Evolutionary conservation across 2,113 vertebrate species (phyloP).

Genomic region (Cettia cetti): DNA sequence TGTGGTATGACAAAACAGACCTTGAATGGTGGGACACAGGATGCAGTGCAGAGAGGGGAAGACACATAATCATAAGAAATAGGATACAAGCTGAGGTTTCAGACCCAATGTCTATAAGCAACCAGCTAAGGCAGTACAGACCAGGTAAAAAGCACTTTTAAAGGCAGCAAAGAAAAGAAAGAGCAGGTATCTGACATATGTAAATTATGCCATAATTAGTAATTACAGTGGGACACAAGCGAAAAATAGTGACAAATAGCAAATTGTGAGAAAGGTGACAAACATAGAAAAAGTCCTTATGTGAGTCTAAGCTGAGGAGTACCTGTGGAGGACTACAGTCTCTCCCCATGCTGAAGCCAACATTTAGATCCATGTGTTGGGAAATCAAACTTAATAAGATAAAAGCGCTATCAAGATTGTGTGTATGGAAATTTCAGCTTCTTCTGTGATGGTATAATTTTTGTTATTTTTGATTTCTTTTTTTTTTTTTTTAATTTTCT

Average conservation of each 20-base stretch:
- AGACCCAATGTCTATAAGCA: neutral
- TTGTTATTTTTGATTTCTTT: neutral
- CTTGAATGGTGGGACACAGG: neutral
- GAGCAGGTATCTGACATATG: neutral
- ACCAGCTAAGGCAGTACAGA: neutral
- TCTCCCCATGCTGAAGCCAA: neutral
- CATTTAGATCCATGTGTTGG: neutral
- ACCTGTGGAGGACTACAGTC: neutral
- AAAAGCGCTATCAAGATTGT: neutral
- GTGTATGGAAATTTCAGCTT: neutral
- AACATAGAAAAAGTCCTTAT: neutral
- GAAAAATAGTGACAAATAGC: neutral
- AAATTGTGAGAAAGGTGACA: neutral
- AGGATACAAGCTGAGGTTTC: neutral
- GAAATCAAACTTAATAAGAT: neutral
- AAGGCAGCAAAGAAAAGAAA: neutral
- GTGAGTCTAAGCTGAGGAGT: neutral
- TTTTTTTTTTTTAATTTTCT: fast-evolving
- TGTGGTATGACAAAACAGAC: neutral
- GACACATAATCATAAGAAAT: neutral
- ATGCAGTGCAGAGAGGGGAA: neutral
- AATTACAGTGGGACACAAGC: neutral
- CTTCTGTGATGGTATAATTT: neutral
- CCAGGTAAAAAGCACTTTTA: neutral
- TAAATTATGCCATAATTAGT: neutral